phyloP scores from a whole-genome alignment of 1,140 invertebrate genomes.

The Lysiphlebus fabarum region DNA sequence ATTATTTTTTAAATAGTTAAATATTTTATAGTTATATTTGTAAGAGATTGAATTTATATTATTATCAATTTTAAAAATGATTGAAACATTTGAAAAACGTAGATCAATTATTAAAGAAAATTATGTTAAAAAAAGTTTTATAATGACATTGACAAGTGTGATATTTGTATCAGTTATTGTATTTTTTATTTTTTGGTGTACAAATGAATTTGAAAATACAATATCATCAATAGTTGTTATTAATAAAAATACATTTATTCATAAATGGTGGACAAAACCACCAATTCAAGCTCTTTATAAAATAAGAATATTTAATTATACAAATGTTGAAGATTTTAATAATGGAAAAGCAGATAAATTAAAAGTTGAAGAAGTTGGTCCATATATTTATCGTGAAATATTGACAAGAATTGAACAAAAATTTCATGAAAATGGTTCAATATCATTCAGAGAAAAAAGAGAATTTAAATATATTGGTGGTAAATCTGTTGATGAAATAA shows the following conservation, averaged over 20 bases:
- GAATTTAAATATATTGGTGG: constrained; percentile 63
- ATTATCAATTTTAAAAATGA: too few species aligned
- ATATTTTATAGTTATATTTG: too few species aligned
- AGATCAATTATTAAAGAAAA: constrained; percentile 13
- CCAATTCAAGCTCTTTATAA: constrained; percentile 67
- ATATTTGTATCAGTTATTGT: constrained; percentile 30
- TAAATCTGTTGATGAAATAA: constrained; percentile 57
- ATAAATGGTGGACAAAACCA: constrained; percentile 65
- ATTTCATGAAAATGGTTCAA: constrained; percentile 51
- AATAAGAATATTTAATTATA: constrained; percentile 76
- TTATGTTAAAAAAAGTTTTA: constrained; percentile 27
- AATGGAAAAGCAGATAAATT: constrained; percentile 59
- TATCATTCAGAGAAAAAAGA: constrained; percentile 64
- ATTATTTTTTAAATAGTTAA: too few species aligned
- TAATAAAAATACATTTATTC: constrained; percentile 60
- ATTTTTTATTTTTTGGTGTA: constrained; percentile 42
- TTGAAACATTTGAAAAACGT: constrained; percentile 19
- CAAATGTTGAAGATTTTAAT: constrained; percentile 66
- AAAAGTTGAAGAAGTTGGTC: constrained; percentile 67
- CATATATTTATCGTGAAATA: constrained; percentile 67
- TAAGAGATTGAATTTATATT: too few species aligned
- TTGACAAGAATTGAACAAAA: constrained; percentile 44
- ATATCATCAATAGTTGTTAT: constrained; percentile 60
- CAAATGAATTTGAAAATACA: constrained; percentile 36
- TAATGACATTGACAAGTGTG: constrained; percentile 27